Evolutionary conservation across 2,113 vertebrate species (phyloP), one percentile per base, ranked within the genome.

Genomic region (Erythrolamprus reginae): DNA sequence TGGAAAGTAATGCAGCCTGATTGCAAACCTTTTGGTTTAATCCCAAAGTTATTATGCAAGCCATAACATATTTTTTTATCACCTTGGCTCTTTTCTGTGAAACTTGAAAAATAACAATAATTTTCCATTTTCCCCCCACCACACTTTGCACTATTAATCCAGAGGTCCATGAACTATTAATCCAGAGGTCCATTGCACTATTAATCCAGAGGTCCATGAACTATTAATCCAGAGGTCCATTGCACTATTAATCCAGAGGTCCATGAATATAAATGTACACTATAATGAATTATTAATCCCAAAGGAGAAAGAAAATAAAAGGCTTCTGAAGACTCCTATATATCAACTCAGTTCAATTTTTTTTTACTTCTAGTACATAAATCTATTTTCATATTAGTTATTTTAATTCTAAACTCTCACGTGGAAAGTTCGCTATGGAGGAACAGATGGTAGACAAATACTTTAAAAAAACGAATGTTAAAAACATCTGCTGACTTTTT

Each of bases 41-140:
- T 65, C 90, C 90, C 90, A 91, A 88, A 87, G 84, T 48, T 90
- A 92, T 90, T 93, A 89, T 89, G 93, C 92, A 26, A 61, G 84
- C 28, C 53, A 93, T 70, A 19, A 82, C 42, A 48, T 13, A 47
- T 5, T 47, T 47, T 47, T 15, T 1, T 89, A 56, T 0, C 47
- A 65, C 33, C 42, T 84, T 94, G 10, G 1, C 4, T 91, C 9
- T 17, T 91, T 65, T 42, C 50, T 55, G 19, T 82, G 26, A 23
- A 82, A 77, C 24, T 61, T n/a, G n/a, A n/a, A n/a, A n/a, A 38
- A 56, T 83, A 88, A 50, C 2, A 58, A 82, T 87, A 56, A 12
- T 50, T 90, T 83, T 28, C 56, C 23, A 19, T 88, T 91, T 82
- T 77, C 26, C 42, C 42, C 38, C 19, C 38, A 85, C 7, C 10